Evolutionary conservation across 2,888 invertebrate genomes (phyloP), one percentile per base, ranked within the genome.

Genomic region (Phasia obesa): DNA sequence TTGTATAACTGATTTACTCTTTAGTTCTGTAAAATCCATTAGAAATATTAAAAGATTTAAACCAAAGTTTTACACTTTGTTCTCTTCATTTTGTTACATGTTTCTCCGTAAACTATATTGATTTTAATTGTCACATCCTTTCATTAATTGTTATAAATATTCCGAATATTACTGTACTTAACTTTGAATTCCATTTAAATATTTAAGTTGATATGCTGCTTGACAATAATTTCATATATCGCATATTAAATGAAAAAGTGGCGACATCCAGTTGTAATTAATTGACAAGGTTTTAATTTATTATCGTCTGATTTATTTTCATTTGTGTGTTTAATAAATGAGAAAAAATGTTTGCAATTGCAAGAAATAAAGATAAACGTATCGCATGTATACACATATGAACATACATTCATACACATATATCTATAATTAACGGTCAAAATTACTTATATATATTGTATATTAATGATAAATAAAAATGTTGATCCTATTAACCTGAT

Each of bases 241-340:
- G 11, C 4, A 42, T 15, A 42, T 31, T 31, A 11, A 13, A 42
- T 15, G 13, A 2, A 42, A 42, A 67, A 69, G 53, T 67, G 53
- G 21, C 53, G 42, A 60, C 31, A 76, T 60, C 60, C 60, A 76
- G 23, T 62, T 69, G 42, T 47, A 60, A 69, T 60, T 76, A 76
- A 69, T 69, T 76, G 76, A 60, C 60, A 60, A 19, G 25, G 27
- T 13, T 76, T 69, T 64, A 76, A 76, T 76, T 76, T 76, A 76
- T 67, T 59, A 60, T 38, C 44, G 67, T 19, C 53, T 76, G 59
- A 67, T 76, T 76, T 23, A 76, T 53, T 53, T 67, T 51, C 7
- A 27, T 51, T 51, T 67, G 65, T 51, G 35, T 35, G 23, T 67
- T 51, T 21, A 31, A 38, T 44, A 27, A 67, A 67, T 67, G 21